These are phyloP conservation scores for Mimachlamys varia DNA, from an alignment of 2,888 invertebrate genomes.

Conservation along the genomic window DNA sequence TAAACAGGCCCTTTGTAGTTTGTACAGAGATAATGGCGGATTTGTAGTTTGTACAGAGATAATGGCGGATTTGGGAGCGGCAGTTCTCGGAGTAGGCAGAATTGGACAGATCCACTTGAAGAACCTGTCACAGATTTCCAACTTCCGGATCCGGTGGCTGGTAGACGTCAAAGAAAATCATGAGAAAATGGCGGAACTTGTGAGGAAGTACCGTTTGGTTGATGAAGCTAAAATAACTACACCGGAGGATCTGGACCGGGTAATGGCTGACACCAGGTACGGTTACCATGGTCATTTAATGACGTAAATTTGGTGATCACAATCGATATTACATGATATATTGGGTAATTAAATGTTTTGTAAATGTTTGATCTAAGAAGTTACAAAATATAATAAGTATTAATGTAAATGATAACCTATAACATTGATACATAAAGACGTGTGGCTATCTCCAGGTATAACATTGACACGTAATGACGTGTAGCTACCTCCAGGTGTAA, in stretches of 20 bases:
- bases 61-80: conserved; percentile 36
- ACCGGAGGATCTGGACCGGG: conserved; percentile 42
- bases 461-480: too few relatives aligned
- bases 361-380: too few relatives aligned
- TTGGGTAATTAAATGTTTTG: too few relatives aligned
- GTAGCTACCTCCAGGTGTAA: too few relatives aligned
- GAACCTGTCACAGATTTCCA: conserved; percentile 41
- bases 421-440: too few relatives aligned
- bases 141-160: conserved; percentile 41
- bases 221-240: conserved; percentile 38
- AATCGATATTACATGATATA: too few relatives aligned
- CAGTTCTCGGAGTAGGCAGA: conserved; percentile 51
- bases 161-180: conserved; percentile 43
- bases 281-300: neutral
- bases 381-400: too few relatives aligned
- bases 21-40: too few relatives aligned
- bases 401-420: too few relatives aligned
- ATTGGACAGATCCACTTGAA: conserved; percentile 52
- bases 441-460: too few relatives aligned
- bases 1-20: too few relatives aligned
- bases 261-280: conserved; percentile 44
- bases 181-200: conserved; percentile 23
- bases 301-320: too few relatives aligned
- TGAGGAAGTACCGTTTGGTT: conserved; percentile 33
- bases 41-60: neutral